phyloP scores from a whole-genome alignment of 1,140 invertebrate species.

The Diuraphis noxia region DNA sequence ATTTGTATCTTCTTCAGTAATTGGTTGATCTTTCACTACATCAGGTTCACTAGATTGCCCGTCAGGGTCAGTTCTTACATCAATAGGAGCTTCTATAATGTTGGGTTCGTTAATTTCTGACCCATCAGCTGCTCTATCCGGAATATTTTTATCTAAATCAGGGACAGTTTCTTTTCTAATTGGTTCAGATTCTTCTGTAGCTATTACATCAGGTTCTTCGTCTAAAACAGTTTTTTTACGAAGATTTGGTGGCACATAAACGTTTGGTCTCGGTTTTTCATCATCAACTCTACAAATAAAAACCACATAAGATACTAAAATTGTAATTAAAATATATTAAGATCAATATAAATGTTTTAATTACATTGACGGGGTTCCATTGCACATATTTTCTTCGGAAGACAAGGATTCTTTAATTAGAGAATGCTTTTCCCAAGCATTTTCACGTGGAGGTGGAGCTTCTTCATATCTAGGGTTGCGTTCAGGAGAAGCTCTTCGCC shows the following conservation, averaged over 20 bases:
- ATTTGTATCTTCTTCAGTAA: slow-evolving; percentile 11
- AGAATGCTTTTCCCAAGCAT: slow-evolving; percentile 56
- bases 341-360: not conserved
- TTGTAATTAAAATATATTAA: not conserved
- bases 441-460: slow-evolving; percentile 57
- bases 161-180: not conserved
- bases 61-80: slow-evolving; percentile 47
- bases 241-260: slow-evolving; percentile 47
- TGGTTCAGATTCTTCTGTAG: not conserved
- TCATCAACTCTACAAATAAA: not conserved
- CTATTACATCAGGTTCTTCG: not conserved
- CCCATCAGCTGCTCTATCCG: slow-evolving; percentile 34
- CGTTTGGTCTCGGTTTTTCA: not conserved
- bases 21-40: slow-evolving; percentile 22
- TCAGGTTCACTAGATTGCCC: slow-evolving; percentile 38
- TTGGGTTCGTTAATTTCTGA: slow-evolving; percentile 38
- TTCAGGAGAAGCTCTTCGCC: slow-evolving; percentile 22
- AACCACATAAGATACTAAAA: not conserved
- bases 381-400: slow-evolving; percentile 26
- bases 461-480: slow-evolving; percentile 55
- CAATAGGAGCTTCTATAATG: slow-evolving; percentile 26
- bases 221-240: slow-evolving; percentile 4
- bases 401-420: not conserved
- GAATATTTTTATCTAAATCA: not conserved
- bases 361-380: not conserved